These are phyloP conservation scores for Stigmatopora nigra DNA, from an alignment of 2,113 vertebrate species.

Conservation along the genomic window DNA sequence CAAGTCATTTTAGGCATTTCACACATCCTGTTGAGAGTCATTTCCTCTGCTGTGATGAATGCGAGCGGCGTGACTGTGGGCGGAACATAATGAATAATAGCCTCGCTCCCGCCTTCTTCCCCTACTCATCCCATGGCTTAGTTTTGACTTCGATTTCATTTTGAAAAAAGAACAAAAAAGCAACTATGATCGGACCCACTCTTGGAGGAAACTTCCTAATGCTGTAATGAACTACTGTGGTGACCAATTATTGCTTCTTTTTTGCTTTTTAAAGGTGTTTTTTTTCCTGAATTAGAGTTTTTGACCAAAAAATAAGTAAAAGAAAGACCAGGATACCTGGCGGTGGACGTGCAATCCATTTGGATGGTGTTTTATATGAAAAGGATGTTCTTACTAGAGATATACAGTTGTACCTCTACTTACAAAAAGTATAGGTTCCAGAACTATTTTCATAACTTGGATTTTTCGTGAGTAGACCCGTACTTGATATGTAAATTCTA, in stretches of 20 bases:
- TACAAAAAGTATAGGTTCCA: too few species aligned
- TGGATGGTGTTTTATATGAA: too few species aligned
- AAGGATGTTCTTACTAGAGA: too few species aligned
- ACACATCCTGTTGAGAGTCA: background rate
- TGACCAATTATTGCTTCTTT: background rate
- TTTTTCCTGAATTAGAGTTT: background rate
- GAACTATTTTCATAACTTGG: too few species aligned
- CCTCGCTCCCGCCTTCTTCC: background rate
- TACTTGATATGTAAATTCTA: too few species aligned
- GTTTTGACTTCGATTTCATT: background rate
- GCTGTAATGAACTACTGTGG: too few species aligned
- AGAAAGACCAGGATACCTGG: too few species aligned
- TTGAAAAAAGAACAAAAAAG: background rate
- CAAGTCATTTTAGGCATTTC: background rate
- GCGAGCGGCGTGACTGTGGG: conserved; percentile 12
- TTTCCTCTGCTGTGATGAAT: background rate
- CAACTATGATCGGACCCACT: background rate
- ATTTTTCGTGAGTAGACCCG: too few species aligned
- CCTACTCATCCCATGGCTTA: background rate
- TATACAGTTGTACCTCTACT: too few species aligned
- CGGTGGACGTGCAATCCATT: too few species aligned
- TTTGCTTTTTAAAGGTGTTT: background rate
- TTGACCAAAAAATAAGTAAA: background rate
- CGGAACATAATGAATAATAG: conserved; percentile 18
- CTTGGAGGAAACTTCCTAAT: background rate